Percentiles rank a stretch among this genome's conserved stretches.
phyloP scores from a whole-genome alignment of 2,888 invertebrate genomes.

The Xestobium rufovillosum region DNA sequence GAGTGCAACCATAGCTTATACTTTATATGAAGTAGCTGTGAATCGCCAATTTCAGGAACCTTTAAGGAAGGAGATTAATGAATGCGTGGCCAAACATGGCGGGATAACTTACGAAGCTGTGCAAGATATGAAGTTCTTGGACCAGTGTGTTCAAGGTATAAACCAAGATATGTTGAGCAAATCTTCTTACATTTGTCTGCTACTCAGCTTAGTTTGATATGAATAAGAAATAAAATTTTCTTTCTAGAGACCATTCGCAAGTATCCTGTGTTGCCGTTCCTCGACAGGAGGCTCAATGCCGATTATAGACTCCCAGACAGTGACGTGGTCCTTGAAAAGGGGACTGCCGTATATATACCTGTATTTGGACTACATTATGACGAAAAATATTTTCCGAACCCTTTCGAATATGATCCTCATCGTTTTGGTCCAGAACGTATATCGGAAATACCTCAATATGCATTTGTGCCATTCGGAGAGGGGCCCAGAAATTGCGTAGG shows the following conservation, averaged over 20 bases:
- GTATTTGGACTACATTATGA: conserved; percentile 37
- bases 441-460: conserved; percentile 8
- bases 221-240: no score
- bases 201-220: no score
- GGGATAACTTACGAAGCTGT: conserved; percentile 41
- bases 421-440: conserved; percentile 34
- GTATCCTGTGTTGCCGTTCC: conserved; percentile 37
- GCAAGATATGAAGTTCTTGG: conserved; percentile 44
- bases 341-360: conserved; percentile 36
- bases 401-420: conserved; percentile 39
- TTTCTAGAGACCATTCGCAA: conserved; percentile 41
- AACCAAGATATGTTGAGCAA: no score
- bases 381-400: conserved; percentile 36
- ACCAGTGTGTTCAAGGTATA: conserved; percentile 42
- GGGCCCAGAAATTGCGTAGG: conserved; percentile 26
- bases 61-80: conserved; percentile 39
- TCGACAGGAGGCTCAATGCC: conserved; percentile 30
- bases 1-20: conserved; percentile 39
- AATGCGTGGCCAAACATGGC: conserved; percentile 30
- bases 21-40: conserved; percentile 40
- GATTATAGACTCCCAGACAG: conserved; percentile 31
- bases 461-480: conserved; percentile 21
- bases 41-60: conserved; percentile 41
- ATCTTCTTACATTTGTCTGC: no score
- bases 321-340: conserved; percentile 33